Evolutionary conservation across 2,113 vertebrate species (phyloP), one percentile per base, ranked within the genome.

Genomic region (Acanthochromis polyacanthus): DNA sequence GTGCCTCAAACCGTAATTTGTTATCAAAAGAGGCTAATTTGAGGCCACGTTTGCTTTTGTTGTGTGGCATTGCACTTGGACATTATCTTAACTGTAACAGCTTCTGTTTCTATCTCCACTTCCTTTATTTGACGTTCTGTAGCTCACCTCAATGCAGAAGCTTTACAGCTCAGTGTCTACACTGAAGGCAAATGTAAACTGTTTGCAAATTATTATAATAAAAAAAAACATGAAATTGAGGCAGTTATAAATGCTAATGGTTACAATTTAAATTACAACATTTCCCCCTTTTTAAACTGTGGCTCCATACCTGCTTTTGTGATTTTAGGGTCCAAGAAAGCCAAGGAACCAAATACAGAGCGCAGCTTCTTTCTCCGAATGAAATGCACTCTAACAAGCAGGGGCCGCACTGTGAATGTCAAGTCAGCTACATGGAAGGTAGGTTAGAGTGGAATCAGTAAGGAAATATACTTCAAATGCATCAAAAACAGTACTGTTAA

Each of bases 361-460:
- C 93, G 98, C 77, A 98, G 94, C 92, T 97, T 98, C 92, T 97
- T 99, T 87, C 95, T 99, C 75, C 93, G 98, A 87, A 98, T 99
- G 98, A 99, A 99, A 85, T 99, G 98, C 84, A 99, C 98, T 0
- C 93, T 99, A 67, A 99, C 98, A 25, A 99, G 96, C 92, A 94
- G 97, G 50, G 98, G 98, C 62, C 96, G 97, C 91, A 99, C 97
- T 9, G 98, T 99, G 92, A 99, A 99, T 57, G 96, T 99, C 77
- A 99, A 98, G 88, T 99, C 98, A 63, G 98, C 98, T 75, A 96
- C 98, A 0, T 99, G 98, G 98, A 99, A 99, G 96, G 98, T 97
- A 93, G 88, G 85, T 0, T 1, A 0, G 1, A 3, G 6, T 57
- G 19, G 10, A 53, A 25, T 19, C 20, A 23, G 0, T 7, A 22